phyloP scores from a whole-genome alignment of 2,888 invertebrate species.

The Drosophila fulvimacula region DNA sequence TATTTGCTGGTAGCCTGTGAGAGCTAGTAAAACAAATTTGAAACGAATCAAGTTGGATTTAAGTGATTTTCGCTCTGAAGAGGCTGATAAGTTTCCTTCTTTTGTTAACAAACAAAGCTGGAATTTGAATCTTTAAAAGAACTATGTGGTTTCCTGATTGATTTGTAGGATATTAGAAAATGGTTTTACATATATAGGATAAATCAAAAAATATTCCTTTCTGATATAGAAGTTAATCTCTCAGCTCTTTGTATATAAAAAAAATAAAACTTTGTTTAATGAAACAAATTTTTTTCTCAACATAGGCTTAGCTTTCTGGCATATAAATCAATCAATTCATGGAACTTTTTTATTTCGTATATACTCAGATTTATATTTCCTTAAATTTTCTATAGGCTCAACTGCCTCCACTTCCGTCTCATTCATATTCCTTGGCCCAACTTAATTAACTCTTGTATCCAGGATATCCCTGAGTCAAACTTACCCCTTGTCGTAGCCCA shows the following conservation, averaged over 20 bases:
- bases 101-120: not conserved
- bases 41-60: not conserved
- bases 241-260: too few species aligned
- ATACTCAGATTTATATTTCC: not conserved
- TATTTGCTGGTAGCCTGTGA: not conserved
- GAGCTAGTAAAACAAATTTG: slow-evolving; percentile 2
- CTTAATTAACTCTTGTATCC: not conserved
- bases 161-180: too few species aligned
- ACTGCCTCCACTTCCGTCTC: not conserved
- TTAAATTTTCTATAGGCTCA: not conserved
- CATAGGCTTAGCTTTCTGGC: too few species aligned
- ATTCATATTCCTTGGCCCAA: not conserved
- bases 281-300: too few species aligned
- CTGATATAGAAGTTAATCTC: too few species aligned
- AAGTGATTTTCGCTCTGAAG: not conserved
- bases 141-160: not conserved
- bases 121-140: not conserved
- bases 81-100: not conserved
- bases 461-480: not conserved
- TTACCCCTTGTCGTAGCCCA: not conserved
- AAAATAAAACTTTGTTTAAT: too few species aligned
- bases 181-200: too few species aligned
- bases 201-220: too few species aligned
- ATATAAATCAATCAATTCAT: too few species aligned
- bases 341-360: too few species aligned